A percentile compares a stretch with the other conserved stretches of the same genome.
Evolutionary conservation across 2,113 vertebrate genomes (phyloP).

Genomic region (Zosterops hypoxanthus): DNA sequence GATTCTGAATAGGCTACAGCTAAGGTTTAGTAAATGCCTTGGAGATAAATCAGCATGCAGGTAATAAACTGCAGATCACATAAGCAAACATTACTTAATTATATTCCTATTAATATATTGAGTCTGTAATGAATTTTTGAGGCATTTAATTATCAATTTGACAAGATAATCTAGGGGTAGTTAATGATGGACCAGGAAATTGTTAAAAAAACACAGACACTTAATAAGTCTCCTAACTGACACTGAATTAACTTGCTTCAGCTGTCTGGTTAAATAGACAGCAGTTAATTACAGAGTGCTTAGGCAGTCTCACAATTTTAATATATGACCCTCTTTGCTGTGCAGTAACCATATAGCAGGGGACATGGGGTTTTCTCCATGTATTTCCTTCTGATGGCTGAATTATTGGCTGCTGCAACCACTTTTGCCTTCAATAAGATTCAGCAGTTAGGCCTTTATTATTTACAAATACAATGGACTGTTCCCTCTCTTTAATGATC

Average conservation of each 20-base stretch:
- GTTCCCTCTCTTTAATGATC: neutral
- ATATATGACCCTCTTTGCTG: constrained; percentile 50
- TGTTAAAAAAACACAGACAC: constrained; percentile 67
- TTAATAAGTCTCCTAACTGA: constrained; percentile 76
- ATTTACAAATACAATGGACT: neutral
- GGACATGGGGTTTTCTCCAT: neutral
- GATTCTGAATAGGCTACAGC: constrained; percentile 64
- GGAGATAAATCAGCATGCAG: constrained; percentile 74
- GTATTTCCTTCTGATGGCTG: neutral
- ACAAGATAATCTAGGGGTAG: constrained; percentile 79
- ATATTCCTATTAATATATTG: constrained; percentile 76
- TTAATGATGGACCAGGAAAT: constrained; percentile 77
- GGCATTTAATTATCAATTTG: constrained; percentile 80
- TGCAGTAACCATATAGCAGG: constrained; percentile 27
- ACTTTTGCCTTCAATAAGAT: neutral
- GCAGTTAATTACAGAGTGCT: constrained; percentile 72
- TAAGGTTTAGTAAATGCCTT: constrained; percentile 67
- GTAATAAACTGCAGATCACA: constrained; percentile 77
- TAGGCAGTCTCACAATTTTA: constrained; percentile 70
- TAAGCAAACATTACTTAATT: constrained; percentile 80
- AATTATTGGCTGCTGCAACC: neutral
- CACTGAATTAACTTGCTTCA: constrained; percentile 73
- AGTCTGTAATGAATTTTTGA: constrained; percentile 77
- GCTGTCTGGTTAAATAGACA: constrained; percentile 75
- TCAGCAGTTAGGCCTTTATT: neutral